Base-by-base conservation (phyloP, 2,113 vertebrate species). In the Tachycineta bicolor region DNA sequence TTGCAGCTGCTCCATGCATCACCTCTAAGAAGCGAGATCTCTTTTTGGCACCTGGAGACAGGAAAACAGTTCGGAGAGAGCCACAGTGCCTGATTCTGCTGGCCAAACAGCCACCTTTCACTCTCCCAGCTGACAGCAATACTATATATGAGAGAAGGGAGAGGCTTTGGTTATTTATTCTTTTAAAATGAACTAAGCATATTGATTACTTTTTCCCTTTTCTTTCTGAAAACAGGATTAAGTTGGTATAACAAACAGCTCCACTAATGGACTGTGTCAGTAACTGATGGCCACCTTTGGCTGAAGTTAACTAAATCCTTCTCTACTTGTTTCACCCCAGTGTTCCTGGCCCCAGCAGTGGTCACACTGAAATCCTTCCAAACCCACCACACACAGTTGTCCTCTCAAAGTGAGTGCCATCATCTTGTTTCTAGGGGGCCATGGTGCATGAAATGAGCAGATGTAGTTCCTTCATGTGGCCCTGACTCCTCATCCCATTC, bases 171-270 rank as follows among this genome's bases (percentile, higher is more conserved):
- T 95, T 94, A 94, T 93, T 94, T 90, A 93, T 93, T 9, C 5
- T 59, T 95, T 90, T 89, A 28, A 92, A 94, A 95, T 89, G 47
- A 95, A 95, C 95, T 63, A 43, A 44, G 68, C 52, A 67, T 94
- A 95, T 96, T 95, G 90, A 97, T 97, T 96, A 77, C 81, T 95
- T 95, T 86, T 12, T 33, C 22, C 49, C 53, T 55, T 78, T 91
- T 95, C 79, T 87, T 87, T 92, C 92, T 88, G 71, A 94, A 94
- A 92, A 62, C 50, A 46, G 21, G 0, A 55, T 94, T 97, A 92
- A 77, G 76, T 46, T 80, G 76, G 59, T 71, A 78, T 83, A 93
- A 93, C 86, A 83, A 94, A 89, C 68, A 93, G 73, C 55, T 86
- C 47, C 47, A 39, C 56, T 95, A 94, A 95, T 78, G 39, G 89